Evolutionary conservation across 2,888 invertebrate species (phyloP), one percentile per base, ranked within the genome.

Genomic region (Sphaerophoria rueppellii): DNA sequence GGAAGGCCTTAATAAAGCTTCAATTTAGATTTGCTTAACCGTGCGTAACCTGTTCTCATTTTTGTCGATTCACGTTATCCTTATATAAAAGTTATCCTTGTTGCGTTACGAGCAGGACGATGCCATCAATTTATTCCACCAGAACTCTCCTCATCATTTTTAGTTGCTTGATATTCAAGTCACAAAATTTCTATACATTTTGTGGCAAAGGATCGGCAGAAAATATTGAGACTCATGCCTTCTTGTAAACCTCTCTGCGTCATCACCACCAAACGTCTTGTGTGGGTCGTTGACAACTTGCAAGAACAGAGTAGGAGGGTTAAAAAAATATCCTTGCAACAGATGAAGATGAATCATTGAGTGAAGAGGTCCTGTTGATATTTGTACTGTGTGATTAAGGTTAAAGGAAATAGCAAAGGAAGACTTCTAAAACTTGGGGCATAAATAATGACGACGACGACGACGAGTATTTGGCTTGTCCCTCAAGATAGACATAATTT

Each of bases 1-100:
- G 40, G 48, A 50, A 46, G 69, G 55, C 61, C 61, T 46, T 67
- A 71, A 80, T 80, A 69, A 80, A 80, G 80, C 81, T 80, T 85
- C 77, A 77, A 85, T 85, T 85, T 81, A 77, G 81, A 81, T 85
- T 81, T 81, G 77, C 65, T 65, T 81, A 85, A 81, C 85, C 85
- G 85, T 81, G 81, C 85, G 80, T 85, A 81, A 77, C 69, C 76
- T 81, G 85, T 85, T 74, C 77, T 77, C 77, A 77, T 81, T 80
- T 72, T 76, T 65, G 52, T 73, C 54, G 61, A 57, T 63, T 61
- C 63, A 63, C 52, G 48, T 71, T 71, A 72, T 71, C 76, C 67
- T 58, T 58, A 70, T 52, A 61, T 58, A n/a, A n/a, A 70, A 60
- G 37, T 57, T 75, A 71, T 50, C 61, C 67, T 55, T 72, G 72